Evolutionary conservation across 2,797 vertebrate species (phyloP), one percentile per base, ranked within the genome.

Genomic region (Acanthurus tractus): DNA sequence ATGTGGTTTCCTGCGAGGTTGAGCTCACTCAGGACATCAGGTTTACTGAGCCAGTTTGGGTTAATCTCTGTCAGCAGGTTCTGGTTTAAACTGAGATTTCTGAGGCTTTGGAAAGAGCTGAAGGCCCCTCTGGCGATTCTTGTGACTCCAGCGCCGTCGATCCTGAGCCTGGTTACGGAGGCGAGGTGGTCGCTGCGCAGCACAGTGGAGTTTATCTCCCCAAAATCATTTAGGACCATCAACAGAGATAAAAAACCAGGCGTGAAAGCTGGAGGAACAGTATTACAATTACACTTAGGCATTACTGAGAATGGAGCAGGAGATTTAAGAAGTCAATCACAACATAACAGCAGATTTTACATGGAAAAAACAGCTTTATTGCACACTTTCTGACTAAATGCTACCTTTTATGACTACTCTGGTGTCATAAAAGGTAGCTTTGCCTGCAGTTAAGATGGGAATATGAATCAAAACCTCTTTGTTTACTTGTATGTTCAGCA

Each of bases 131-230:
- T 70, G 0, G 84, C 57, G 8, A 96, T 85, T 0, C 29, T 46
- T 1, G 89, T 92, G 58, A 96, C 78, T 0, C 82, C 87, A 0
- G 91, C 88, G 0, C 34, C n/a, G 3, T 71, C 20, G 8, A 94
- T 81, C n/a, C 53, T 86, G 23, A 96, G 88, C 3, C 70, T 87
- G 63, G 82, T 92, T 4, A 96, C 83, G 0, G 95, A 93, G 14
- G 23, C 7, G 22, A 96, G 89, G 49, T 38, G 40, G 2, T 76
- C 70, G 25, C 92, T 91, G 29, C 49, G 87, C 9, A 96, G 92
- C 54, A 87, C 77, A 0, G 93, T 88, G 8, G 92, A 71, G 78
- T 92, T 91, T 57, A 96, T 86, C 20, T 85, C 68, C 1, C 92
- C 93, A 0, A 94, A 54, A 5, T 85, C 44, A 0, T 3, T 49